phyloP scores from a whole-genome alignment of 2,797 vertebrate species.

The Mareca penelope region DNA sequence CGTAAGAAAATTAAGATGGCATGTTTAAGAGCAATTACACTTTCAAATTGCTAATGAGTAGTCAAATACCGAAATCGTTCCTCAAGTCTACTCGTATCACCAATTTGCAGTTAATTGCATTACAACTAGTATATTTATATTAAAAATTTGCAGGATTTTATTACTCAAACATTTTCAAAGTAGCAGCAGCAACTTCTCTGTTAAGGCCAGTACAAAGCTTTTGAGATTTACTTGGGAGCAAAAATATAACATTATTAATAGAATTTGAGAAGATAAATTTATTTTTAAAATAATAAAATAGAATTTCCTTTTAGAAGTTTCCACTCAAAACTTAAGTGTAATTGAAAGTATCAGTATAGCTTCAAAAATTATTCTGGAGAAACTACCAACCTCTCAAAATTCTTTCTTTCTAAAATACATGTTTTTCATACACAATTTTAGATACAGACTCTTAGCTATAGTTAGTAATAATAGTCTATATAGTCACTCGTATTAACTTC shows the following conservation, averaged over 20 bases:
- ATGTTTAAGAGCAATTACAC: conserved; percentile 33
- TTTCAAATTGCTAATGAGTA: conserved; percentile 44
- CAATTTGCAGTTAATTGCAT: conserved; percentile 36
- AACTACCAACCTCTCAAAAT: background rate
- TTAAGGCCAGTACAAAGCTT: background rate
- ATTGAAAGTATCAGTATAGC: background rate
- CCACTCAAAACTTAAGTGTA: background rate
- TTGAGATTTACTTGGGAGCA: background rate
- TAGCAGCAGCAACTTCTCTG: background rate
- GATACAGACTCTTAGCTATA: background rate
- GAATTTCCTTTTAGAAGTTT: background rate
- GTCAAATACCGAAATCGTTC: background rate
- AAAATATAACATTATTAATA: background rate
- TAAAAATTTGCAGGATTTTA: conserved; percentile 11
- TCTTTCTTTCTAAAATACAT: background rate
- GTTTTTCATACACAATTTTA: background rate
- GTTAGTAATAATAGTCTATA: background rate
- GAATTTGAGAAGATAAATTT: rapidly evolving
- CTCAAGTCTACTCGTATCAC: background rate
- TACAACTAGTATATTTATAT: conserved; percentile 28
- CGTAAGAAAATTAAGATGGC: conserved; percentile 12
- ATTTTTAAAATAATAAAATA: background rate
- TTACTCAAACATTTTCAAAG: conserved; percentile 19
- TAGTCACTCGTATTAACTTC: background rate
- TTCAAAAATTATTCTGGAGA: background rate